Conservation (phyloP, 64 coral and sea anemone species). For the Anthopleura sola region DNA sequence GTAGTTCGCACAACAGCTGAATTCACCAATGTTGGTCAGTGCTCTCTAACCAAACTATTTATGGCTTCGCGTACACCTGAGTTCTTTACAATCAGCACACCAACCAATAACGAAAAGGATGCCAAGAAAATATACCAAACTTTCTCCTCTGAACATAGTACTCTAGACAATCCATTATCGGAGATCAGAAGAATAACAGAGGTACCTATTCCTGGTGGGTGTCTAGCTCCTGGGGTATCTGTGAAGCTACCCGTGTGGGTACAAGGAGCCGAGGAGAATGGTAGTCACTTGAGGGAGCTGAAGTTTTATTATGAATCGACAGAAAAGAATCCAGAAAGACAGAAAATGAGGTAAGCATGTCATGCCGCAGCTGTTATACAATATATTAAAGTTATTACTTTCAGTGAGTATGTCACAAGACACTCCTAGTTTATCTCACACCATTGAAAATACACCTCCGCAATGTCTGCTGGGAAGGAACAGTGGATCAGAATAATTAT, state of each 20-base stretch:
- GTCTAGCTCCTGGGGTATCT: constrained; percentile 49
- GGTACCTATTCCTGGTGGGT: constrained; percentile 59
- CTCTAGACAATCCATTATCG: neutral
- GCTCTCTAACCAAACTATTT: constrained; percentile 62
- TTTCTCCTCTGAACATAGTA: neutral
- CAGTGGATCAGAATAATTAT: no score
- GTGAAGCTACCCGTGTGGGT: constrained; percentile 86
- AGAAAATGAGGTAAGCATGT: constrained; percentile 64
- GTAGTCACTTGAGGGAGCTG: constrained; percentile 46
- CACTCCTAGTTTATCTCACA: no score
- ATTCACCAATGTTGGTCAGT: constrained; percentile 75
- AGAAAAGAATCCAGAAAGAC: constrained; percentile 45
- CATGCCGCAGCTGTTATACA: neutral
- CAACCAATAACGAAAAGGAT: neutral
- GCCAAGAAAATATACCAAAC: constrained; percentile 39
- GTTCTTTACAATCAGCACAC: constrained; percentile 60
- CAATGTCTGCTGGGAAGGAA: no score
- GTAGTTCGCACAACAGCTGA: constrained; percentile 66
- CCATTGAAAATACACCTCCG: no score
- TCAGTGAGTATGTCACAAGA: no score
- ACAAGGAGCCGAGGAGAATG: constrained; percentile 48
- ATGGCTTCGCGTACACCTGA: constrained; percentile 68
- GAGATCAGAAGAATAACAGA: constrained; percentile 57
- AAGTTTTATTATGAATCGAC: constrained; percentile 90
- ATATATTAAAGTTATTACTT: neutral